These are phyloP conservation scores for Sula dactylatra DNA, from an alignment of 2,113 vertebrate genomes.

Conservation along the genomic window DNA sequence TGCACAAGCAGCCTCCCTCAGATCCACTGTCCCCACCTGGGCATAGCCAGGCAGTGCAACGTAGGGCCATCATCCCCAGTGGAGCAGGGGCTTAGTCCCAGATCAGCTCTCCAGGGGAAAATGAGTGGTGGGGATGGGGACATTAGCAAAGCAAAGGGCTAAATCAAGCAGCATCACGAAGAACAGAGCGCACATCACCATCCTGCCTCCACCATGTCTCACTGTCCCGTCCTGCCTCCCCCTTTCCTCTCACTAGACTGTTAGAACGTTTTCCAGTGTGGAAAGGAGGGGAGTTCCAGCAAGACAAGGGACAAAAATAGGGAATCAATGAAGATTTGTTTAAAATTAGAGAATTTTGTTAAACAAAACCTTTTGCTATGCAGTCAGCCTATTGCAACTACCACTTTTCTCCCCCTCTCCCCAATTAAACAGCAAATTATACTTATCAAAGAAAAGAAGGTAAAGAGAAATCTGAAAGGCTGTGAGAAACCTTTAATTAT, in stretches of 20 bases:
- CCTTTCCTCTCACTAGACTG: background rate
- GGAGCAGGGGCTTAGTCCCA: background rate
- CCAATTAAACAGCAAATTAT: slow-evolving; percentile 69
- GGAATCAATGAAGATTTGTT: background rate
- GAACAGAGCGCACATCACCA: background rate
- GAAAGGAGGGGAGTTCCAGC: background rate
- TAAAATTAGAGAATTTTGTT: slow-evolving; percentile 3
- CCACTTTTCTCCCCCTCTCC: background rate
- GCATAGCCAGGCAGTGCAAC: background rate
- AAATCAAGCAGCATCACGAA: background rate
- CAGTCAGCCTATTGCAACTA: background rate
- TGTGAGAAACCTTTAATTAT: slow-evolving; percentile 67
- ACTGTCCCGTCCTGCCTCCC: background rate
- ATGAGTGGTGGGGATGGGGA: accelerated
- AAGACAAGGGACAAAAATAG: background rate
- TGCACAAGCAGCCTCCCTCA: background rate
- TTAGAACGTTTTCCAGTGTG: background rate
- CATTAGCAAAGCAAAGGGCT: background rate
- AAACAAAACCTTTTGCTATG: slow-evolving; percentile 1
- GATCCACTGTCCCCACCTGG: too few species aligned
- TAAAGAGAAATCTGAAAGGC: slow-evolving; percentile 61
- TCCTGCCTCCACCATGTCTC: background rate
- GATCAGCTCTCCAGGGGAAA: background rate
- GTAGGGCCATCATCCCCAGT: accelerated
- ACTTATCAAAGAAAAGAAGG: slow-evolving; percentile 64